These are phyloP conservation scores for Bolborhynchus lineola DNA, from an alignment of 2,113 vertebrate species.

Conservation along the genomic window DNA sequence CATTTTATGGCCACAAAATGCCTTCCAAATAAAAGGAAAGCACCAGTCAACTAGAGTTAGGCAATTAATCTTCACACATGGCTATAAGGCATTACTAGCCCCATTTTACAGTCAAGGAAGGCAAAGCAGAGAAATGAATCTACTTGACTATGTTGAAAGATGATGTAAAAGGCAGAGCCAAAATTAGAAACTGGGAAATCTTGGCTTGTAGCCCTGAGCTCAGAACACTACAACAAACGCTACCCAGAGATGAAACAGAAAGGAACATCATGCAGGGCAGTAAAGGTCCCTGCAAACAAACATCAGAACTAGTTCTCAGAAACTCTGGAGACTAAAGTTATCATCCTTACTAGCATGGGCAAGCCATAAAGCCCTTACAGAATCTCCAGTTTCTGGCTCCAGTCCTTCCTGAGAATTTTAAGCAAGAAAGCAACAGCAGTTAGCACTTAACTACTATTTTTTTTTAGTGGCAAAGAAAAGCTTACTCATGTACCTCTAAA, in stretches of 20 bases:
- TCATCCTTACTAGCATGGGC: not conserved
- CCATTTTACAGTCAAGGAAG: constrained; percentile 35
- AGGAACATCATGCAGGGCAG: not conserved
- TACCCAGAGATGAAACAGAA: constrained; percentile 23
- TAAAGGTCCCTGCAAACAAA: constrained; percentile 33
- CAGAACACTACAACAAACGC: not conserved
- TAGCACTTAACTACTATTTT: not conserved
- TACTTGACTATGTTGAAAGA: constrained; percentile 36
- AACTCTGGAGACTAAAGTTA: not conserved
- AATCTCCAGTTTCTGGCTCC: not conserved
- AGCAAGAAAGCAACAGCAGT: not conserved
- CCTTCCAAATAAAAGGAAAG: constrained; percentile 64
- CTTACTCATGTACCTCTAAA: not conserved
- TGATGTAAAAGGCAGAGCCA: constrained; percentile 25
- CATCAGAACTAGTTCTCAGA: constrained; percentile 1
- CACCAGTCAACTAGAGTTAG: constrained; percentile 42
- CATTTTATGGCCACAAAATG: constrained; percentile 54
- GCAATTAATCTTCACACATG: constrained; percentile 55
- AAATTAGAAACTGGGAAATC: constrained; percentile 49
- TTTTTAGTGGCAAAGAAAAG: not conserved
- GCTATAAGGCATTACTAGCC: constrained; percentile 25
- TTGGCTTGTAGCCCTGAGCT: constrained; percentile 28
- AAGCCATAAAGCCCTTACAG: not conserved
- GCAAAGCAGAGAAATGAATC: constrained; percentile 26
- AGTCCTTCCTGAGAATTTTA: not conserved